Evolutionary conservation across 30 jellyfish, hydroid and myxozoan species (phyloP).

Genomic region (Mastigias papua): DNA sequence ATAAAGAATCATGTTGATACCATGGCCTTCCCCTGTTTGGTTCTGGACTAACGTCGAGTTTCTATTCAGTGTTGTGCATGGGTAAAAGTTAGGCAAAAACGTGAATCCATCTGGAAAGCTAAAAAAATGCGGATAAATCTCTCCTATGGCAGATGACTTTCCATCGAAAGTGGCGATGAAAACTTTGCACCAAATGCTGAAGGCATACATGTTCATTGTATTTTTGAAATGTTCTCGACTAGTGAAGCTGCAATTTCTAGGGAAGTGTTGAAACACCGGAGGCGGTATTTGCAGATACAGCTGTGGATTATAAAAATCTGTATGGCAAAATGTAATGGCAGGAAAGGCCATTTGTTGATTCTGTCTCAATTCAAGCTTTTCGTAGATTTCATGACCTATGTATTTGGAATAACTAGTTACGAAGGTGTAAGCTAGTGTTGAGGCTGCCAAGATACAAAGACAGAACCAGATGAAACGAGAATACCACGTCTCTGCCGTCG

Average conservation of each 20-base stretch:
- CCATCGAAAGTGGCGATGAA: constrained; percentile 7
- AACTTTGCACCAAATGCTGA: not conserved
- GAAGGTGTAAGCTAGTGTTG: not conserved
- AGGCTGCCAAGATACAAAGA: not conserved
- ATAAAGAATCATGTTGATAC: constrained; percentile 22
- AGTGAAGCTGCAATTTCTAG: constrained; percentile 33
- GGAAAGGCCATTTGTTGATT: not conserved
- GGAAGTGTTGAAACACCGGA: constrained; percentile 36
- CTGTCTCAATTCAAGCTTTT: not conserved
- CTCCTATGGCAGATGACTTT: not conserved
- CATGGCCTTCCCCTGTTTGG: not conserved
- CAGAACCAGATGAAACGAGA: constrained; percentile 10
- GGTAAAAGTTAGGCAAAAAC: constrained; percentile 25
- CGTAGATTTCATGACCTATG: not conserved
- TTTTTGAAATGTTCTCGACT: constrained; percentile 5
- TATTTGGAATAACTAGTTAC: not conserved
- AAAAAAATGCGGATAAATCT: not conserved
- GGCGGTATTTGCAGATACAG: not conserved
- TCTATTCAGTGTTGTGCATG: constrained; percentile 37
- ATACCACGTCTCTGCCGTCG: not conserved
- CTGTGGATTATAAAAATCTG: not conserved
- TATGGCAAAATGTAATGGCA: constrained; percentile 33
- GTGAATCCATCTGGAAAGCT: constrained; percentile 30
- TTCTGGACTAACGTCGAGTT: not conserved
- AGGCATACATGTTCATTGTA: not conserved